These are phyloP conservation scores for Tiliacea citrago DNA, from an alignment of 2,888 invertebrate genomes.

Conservation along the genomic window DNA sequence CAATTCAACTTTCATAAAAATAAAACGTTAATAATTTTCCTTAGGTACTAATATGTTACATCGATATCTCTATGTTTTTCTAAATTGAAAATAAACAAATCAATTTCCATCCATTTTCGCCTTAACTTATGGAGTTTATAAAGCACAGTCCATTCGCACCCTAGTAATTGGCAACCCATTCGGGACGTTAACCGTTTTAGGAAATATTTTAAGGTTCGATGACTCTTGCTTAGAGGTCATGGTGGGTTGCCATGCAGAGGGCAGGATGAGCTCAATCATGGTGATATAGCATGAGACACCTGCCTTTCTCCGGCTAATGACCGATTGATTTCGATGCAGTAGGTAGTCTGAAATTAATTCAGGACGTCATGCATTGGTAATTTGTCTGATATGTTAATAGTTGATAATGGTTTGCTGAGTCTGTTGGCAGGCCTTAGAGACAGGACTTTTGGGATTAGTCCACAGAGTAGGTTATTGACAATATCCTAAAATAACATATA, in stretches of 20 bases:
- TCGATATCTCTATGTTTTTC: no score
- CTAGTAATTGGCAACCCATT: conserved; percentile 72
- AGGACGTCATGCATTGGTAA: conserved; percentile 48
- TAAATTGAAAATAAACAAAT: background rate
- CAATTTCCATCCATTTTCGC: background rate
- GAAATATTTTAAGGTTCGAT: conserved; percentile 86
- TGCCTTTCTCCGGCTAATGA: conserved; percentile 61
- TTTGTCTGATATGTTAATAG: conserved; percentile 33
- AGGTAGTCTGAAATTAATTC: conserved; percentile 56
- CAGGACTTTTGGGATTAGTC: background rate
- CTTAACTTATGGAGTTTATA: conserved; percentile 33
- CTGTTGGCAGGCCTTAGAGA: conserved; percentile 1
- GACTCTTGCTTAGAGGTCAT: conserved; percentile 85
- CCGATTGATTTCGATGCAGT: conserved; percentile 53
- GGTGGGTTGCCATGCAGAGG: conserved; percentile 71
- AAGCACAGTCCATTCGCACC: conserved; percentile 50
- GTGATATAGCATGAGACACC: conserved; percentile 64
- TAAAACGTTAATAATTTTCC: background rate
- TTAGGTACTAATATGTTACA: no score
- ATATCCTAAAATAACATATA: background rate
- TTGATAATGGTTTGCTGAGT: background rate
- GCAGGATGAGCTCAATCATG: conserved; percentile 76
- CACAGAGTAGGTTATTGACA: no score
- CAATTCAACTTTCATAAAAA: background rate
- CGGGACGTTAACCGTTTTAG: conserved; percentile 88